Evolutionary conservation across 2,888 invertebrate species (phyloP).

Genomic region (Folsomia candida): DNA sequence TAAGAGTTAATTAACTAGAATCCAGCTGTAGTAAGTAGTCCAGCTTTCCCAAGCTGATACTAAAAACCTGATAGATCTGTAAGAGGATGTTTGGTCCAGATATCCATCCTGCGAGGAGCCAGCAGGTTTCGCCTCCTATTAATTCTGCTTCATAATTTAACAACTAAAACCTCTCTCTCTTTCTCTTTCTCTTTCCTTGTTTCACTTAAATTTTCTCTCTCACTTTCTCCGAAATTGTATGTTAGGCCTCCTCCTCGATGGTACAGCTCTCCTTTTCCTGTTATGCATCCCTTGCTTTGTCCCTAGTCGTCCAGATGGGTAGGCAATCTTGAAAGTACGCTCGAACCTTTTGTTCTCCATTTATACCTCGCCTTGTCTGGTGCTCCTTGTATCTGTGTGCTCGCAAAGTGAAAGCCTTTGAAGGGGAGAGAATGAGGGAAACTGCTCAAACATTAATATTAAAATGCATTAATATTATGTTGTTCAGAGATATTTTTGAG

Average conservation of each 20-base stretch:
- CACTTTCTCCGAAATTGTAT: too few species aligned
- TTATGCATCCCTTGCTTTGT: too few species aligned
- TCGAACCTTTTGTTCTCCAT: too few species aligned
- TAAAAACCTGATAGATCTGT: neutral
- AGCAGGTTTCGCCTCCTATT: neutral
- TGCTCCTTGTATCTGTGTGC: neutral
- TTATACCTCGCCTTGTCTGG: too few species aligned
- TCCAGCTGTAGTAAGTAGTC: neutral
- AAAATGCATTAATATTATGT: constrained; percentile 1
- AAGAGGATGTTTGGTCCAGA: neutral
- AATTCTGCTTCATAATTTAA: constrained; percentile 19
- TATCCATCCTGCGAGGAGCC: neutral
- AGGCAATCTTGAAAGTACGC: too few species aligned
- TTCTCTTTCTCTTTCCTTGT: neutral
- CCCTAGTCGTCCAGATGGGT: too few species aligned
- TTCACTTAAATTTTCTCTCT: neutral
- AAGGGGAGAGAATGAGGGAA: neutral
- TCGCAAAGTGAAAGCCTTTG: neutral
- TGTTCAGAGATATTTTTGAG: neutral
- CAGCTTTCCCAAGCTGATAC: neutral
- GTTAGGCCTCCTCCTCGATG: too few species aligned
- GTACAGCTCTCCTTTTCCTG: too few species aligned
- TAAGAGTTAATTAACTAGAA: constrained; percentile 16
- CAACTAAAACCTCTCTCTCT: neutral
- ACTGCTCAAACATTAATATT: neutral